Conservation (phyloP, 2,797 vertebrate species). For the Apogon talboti region DNA sequence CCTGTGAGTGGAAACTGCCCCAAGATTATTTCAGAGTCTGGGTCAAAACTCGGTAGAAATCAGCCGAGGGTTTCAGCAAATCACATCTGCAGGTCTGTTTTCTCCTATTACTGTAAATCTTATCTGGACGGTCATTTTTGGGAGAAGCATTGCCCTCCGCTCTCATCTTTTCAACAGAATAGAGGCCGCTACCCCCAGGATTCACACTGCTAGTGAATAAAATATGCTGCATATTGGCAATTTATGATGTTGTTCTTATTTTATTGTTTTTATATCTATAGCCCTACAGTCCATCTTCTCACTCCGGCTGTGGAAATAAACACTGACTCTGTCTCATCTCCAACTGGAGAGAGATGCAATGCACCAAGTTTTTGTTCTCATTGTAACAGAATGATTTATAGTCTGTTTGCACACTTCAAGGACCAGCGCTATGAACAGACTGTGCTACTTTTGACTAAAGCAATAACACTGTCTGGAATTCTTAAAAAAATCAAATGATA, state of each 20-base stretch:
- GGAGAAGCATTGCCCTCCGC: background rate
- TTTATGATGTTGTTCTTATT: constrained; percentile 46
- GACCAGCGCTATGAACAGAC: constrained; percentile 22
- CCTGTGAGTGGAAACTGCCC: constrained; percentile 43
- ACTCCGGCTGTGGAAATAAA: constrained; percentile 21
- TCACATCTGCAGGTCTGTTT: constrained; percentile 27
- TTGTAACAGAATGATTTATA: constrained; percentile 51
- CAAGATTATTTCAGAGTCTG: constrained; percentile 63
- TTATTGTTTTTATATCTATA: constrained; percentile 14
- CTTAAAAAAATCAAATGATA: background rate
- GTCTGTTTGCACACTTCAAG: constrained; percentile 32
- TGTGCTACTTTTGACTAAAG: constrained; percentile 38
- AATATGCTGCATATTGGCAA: constrained; percentile 39
- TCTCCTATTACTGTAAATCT: constrained; percentile 41
- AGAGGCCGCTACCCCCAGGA: background rate
- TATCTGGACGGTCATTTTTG: constrained; percentile 12
- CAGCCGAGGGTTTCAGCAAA: constrained; percentile 44
- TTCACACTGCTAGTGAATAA: constrained; percentile 34
- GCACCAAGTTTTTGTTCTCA: constrained; percentile 38
- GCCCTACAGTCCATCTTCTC: constrained; percentile 20
- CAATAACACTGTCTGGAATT: background rate
- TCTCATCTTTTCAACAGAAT: constrained; percentile 17
- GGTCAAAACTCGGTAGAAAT: constrained; percentile 71
- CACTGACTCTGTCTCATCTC: background rate
- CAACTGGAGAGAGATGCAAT: constrained; percentile 31